Evolutionary conservation across 2,797 vertebrate genomes (phyloP), one percentile per base, ranked within the genome.

Genomic region (Emys orbicularis): DNA sequence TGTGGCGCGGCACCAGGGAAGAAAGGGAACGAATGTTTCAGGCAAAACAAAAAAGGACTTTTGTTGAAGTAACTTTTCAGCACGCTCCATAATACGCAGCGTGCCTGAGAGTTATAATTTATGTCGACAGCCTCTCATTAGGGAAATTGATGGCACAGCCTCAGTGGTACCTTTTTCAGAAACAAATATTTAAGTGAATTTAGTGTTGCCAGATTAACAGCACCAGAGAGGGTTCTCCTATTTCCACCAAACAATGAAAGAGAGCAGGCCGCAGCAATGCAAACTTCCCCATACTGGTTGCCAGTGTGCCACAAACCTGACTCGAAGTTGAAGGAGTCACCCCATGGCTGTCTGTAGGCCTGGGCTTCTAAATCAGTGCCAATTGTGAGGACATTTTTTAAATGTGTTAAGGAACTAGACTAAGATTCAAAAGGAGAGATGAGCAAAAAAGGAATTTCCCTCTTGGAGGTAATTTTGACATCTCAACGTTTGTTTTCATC

Each of bases 41-140:
- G 47, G 8, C 10, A 49, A 49, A n/a, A 79, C 50, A 34, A 37
- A 53, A 12, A 21, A 37, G n/a, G 6, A n/a, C 1, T 7, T 68
- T 44, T 49, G 0, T 72, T 3, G 15, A 90, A 7, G 3, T 50
- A 19, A 81, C n/a, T 49, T 86, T 86, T 79, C 9, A 19, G 4
- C 2, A 65, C 44, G 11, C 4, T 57, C 59, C 37, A 86, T 87
- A 50, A 79, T 37, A 83, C 29, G 41, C 44, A 9, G 53, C 5
- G 41, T 7, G 8, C 2, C 47, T 1, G 3, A 0, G 0, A 79
- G 47, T 86, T 72, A 15, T 12, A 52, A 10, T 27, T 15, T 93
- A 79, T 74, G 4, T 4, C 6, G 57, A 19, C 50, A 31, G 29
- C 44, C 13, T 47, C 1, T 1, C 59, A 5, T 47, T 82, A 8